phyloP scores from a whole-genome alignment of 2,888 invertebrate species.

The Chironomus riparius region DNA sequence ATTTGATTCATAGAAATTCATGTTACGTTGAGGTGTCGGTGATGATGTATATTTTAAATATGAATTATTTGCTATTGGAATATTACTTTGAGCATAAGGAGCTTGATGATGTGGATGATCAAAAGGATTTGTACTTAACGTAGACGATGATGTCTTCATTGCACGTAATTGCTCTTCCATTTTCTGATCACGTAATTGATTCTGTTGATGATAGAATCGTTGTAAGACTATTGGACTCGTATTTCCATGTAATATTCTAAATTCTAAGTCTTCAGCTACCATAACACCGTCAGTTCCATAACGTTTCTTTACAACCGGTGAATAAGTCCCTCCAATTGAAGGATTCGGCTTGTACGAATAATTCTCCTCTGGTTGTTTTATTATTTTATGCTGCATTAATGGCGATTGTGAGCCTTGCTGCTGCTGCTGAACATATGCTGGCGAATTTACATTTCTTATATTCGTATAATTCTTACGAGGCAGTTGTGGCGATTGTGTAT shows the following conservation, averaged over 20 bases:
- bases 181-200: conserved; percentile 54
- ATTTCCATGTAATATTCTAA: conserved; percentile 49
- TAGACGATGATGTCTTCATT: neutral
- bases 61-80: neutral
- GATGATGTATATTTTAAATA: neutral
- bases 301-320: conserved; percentile 30
- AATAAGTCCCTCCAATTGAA: conserved; percentile 28
- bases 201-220: conserved; percentile 69
- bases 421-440: conserved; percentile 13
- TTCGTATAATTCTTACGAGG: conserved; percentile 27
- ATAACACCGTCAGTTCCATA: conserved; percentile 23
- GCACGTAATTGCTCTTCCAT: conserved; percentile 35
- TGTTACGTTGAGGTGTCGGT: neutral
- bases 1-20: neutral
- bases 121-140: conserved; percentile 1
- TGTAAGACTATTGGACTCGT: conserved; percentile 71
- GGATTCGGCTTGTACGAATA: conserved; percentile 24
- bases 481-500: conserved; percentile 28
- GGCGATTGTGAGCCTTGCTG: neutral
- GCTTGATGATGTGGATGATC: neutral
- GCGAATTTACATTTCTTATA: conserved; percentile 12
- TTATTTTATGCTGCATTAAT: neutral
- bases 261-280: conserved; percentile 32
- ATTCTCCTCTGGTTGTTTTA: neutral
- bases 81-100: neutral